A percentile compares a stretch with the other conserved stretches of the same genome.
Evolutionary conservation across 2,113 vertebrate genomes (phyloP).

Genomic region (Proterorhinus semilunaris): DNA sequence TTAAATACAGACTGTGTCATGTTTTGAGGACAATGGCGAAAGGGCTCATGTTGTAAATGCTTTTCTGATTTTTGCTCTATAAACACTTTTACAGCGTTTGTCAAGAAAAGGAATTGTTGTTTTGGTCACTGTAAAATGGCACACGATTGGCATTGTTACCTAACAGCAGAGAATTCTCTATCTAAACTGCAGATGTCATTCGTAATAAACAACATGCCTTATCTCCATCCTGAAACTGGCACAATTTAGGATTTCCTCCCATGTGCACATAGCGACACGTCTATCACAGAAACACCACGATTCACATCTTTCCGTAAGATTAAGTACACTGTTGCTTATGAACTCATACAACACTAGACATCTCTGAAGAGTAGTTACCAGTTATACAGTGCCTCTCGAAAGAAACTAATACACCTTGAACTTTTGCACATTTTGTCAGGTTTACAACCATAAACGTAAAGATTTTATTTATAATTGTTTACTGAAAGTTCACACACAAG

Average conservation of each 20-base stretch:
- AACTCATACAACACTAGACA: background rate
- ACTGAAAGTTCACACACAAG: no score
- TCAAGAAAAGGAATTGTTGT: background rate
- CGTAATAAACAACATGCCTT: constrained; percentile 2
- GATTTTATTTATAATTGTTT: no score
- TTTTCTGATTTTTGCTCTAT: no score
- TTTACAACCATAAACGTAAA: no score
- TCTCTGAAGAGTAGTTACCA: background rate
- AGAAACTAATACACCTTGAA: no score
- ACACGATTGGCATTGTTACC: constrained; percentile 9
- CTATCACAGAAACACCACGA: constrained; percentile 1
- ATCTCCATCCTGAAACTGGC: background rate
- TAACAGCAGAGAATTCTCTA: background rate
- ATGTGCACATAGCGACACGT: background rate
- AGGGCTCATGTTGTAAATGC: no score
- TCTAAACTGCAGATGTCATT: background rate
- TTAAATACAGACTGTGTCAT: background rate
- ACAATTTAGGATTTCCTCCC: background rate
- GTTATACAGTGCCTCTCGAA: no score
- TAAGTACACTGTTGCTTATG: background rate
- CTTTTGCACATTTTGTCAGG: no score
- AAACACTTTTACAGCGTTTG: background rate
- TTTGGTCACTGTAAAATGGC: background rate
- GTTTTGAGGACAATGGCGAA: background rate
- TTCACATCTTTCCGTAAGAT: constrained; percentile 8